Evolutionary conservation across 2,113 vertebrate genomes (phyloP).

Genomic region (Vanacampus margaritifer): DNA sequence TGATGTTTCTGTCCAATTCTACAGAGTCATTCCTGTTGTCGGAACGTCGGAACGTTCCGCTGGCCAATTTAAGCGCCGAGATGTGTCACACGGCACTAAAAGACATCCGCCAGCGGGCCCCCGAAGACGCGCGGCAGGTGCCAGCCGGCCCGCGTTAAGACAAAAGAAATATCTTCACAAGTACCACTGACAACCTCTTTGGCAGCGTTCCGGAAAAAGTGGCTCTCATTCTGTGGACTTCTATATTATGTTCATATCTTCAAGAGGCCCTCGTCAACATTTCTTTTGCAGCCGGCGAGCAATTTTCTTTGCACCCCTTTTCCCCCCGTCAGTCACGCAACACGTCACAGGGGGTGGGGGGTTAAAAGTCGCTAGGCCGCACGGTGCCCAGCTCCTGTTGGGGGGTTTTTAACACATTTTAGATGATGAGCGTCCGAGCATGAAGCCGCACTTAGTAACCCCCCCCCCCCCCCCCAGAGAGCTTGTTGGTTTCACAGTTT

Average conservation of each 20-base stretch:
- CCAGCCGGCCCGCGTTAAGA: background rate
- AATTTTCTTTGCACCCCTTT: conserved; percentile 5
- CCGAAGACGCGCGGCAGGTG: background rate
- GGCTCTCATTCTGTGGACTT: background rate
- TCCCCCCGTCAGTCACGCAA: background rate
- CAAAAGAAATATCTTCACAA: background rate
- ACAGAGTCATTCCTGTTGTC: background rate
- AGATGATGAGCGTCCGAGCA: conserved; percentile 42
- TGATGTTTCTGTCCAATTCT: background rate
- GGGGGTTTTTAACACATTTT: conserved; percentile 26
- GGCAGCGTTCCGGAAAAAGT: background rate
- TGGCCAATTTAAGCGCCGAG: background rate
- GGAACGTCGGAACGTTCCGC: background rate
- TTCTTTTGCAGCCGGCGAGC: conserved; percentile 10
- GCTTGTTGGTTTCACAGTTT: conserved; percentile 6
- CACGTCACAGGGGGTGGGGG: background rate
- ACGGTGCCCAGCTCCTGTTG: conserved; percentile 17
- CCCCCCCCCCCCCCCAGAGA: conserved; percentile 5
- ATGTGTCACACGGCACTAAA: background rate
- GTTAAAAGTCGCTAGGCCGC: conserved; percentile 10
- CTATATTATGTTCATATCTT: background rate
- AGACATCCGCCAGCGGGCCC: background rate
- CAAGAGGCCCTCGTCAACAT: conserved; percentile 11
- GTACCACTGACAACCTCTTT: background rate
- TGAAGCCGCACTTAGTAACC: conserved; percentile 51